Base-by-base conservation (phyloP, 2,888 invertebrate genomes). In the Phania funesta region DNA sequence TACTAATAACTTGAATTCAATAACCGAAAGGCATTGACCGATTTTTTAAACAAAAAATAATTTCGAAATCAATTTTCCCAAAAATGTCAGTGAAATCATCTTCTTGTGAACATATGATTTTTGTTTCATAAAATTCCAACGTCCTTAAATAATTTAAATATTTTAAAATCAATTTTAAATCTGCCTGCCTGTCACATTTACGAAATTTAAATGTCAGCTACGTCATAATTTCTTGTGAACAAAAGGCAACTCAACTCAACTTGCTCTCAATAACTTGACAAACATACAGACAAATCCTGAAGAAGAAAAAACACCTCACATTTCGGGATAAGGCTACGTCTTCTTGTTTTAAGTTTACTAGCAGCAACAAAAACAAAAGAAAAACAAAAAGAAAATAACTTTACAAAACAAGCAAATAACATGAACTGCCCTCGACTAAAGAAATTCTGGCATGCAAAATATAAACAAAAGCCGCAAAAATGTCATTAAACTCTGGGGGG, bases 401-500 rank as follows among this genome's bases (percentile, higher is more conserved):
- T 18, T 24, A 60, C 52, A 68, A 41, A 11, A 67, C 41, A 11
- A 67, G 29, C 52, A n/a, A 50, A 32, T 9, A 73, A 52, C 35
- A 38, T 16, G 32, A 8, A 38, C n/a, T 13, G 52, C 26, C 41
- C 38, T 50, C 29, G 32, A 26, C 38, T 71, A 16, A 54, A 58
- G 18, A 73, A 73, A 64, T 77, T 68, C 77, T 73, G 77, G 38
- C 74, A 78, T 78, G 73, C 78, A 82, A 74, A 78, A 82, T 78
- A 82, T 78, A 82, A 82, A 82, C 82, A 82, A 82, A 78, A 58
- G 82, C 64, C 78, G 64, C 70, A 58, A 58, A 79, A 74, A 82
- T 82, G 82, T 82, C 82, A 82, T 78, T 82, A 82, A 82, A 82
- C 82, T 82, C 68, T 78, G 68, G 68, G 56, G 67, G 35, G 64